Evolutionary conservation across 2,888 invertebrate genomes (phyloP), one percentile per base, ranked within the genome.

Genomic region (Lacanobia wlatinum): DNA sequence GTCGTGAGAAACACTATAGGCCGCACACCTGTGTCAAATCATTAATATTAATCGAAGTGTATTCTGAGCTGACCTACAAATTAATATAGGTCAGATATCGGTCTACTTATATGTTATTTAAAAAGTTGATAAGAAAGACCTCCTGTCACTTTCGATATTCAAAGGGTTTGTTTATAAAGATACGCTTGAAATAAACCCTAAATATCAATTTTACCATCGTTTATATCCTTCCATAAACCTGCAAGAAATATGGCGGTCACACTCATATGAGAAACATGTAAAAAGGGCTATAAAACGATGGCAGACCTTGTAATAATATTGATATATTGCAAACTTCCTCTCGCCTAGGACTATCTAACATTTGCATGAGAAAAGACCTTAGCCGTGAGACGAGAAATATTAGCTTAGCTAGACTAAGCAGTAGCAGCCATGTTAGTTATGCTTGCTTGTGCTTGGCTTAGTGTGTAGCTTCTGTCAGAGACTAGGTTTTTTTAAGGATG

Each of bases 201-300:
- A 34, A 55, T 28, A 23, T n/a, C 48, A 55, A 28, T 58, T n/a
- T 28, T 46, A 9, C 40, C 16, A n/a, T 52, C 16, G 18, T 21
- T 62, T 2, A 28, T 62, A 50, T 34, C 28, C 28, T 56, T 50
- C 9, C 12, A 53, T 63, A 59, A 59, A 71, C 6, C 28, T 58
- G 6, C 14, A 62, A 72, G n/a, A 80, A 23, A 79, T 76, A 60
- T 73, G 34, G 23, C 80, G 52, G 63, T 34, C 73, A 43, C 28
- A 28, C 12, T 43, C 18, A 34, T 63, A 63, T 34, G 23, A 43
- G 9, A 58, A 79, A 48, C 23, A 53, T 28, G 16, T 14, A 7
- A 73, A 79, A 63, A 58, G 16, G 63, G 48, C 59, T 60, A 63
- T 73, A 76, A 40, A 73, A 53, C 46, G 28, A 62, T 48, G n/a